Conservation (phyloP, 2,888 invertebrate species). For the Thera britannica region DNA sequence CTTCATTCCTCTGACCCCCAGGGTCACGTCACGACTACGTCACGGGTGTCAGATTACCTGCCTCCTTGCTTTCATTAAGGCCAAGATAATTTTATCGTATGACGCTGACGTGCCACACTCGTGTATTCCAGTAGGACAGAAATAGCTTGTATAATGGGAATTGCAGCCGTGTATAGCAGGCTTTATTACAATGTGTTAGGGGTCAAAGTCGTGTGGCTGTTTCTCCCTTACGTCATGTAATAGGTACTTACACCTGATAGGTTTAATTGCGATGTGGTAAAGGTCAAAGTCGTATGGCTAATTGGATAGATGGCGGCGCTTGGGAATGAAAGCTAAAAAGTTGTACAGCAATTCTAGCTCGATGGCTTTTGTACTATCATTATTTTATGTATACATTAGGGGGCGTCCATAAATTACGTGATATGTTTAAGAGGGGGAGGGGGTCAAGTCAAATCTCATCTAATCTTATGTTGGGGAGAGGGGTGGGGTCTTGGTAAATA, state of each 20-base stretch:
- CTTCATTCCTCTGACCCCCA: not conserved
- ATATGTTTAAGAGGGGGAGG: no score
- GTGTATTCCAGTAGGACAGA: constrained; percentile 63
- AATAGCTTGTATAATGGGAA: constrained; percentile 57
- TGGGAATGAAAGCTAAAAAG: not conserved
- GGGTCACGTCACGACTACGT: constrained; percentile 58
- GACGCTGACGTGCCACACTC: constrained; percentile 73
- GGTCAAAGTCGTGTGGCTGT: constrained; percentile 24
- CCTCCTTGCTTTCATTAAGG: constrained; percentile 77
- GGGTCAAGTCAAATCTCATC: no score
- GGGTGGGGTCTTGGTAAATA: no score
- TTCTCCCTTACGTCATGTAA: not conserved
- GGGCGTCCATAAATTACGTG: no score
- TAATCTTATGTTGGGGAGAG: no score
- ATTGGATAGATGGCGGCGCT: not conserved
- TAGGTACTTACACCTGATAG: not conserved
- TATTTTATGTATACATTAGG: no score
- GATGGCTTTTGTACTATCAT: not conserved
- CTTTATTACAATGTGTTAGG: constrained; percentile 29
- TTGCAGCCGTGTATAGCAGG: constrained; percentile 36
- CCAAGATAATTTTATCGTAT: constrained; percentile 81
- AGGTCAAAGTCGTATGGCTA: not conserved
- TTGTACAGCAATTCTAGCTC: not conserved
- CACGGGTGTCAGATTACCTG: constrained; percentile 76
- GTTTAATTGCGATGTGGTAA: not conserved